These are phyloP conservation scores for Lasioglossum pauxillum DNA, from an alignment of 2,888 invertebrate species.

Conservation along the genomic window DNA sequence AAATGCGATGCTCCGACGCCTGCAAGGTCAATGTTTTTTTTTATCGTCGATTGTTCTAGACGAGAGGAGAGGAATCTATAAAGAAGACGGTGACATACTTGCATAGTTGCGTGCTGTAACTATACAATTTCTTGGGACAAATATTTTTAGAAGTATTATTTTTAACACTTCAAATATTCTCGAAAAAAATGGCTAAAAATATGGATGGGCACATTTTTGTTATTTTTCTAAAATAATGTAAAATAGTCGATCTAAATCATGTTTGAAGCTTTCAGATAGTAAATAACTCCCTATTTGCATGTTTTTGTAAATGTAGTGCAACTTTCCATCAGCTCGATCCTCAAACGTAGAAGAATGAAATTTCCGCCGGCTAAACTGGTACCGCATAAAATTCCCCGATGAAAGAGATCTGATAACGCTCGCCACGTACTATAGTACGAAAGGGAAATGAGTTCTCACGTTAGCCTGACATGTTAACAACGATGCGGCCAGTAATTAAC, in stretches of 20 bases:
- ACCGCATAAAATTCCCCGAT: neutral
- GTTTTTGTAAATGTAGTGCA: neutral
- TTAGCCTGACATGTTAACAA: conserved; percentile 30
- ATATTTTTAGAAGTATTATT: neutral
- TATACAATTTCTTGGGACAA: neutral
- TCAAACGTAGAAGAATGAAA: neutral
- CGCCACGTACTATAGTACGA: neutral
- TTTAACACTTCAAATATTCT: neutral
- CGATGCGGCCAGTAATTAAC: conserved; percentile 40
- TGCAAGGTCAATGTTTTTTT: conserved; percentile 3
- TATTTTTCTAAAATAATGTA: neutral
- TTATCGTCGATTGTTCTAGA: conserved; percentile 10
- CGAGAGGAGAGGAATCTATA: neutral
- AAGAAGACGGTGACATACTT: neutral
- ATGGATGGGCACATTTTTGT: neutral
- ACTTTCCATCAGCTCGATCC: neutral
- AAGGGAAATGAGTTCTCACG: conserved; percentile 1
- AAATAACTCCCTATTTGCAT: neutral
- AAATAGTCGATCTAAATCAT: neutral
- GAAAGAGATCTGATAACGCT: conserved; percentile 4
- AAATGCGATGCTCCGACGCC: neutral
- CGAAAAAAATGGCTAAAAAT: neutral
- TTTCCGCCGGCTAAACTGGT: neutral
- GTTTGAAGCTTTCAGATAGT: neutral
- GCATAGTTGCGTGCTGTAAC: neutral